Base-by-base conservation (phyloP, 2,888 invertebrate species). In the Hydrotaea diabolus region DNA sequence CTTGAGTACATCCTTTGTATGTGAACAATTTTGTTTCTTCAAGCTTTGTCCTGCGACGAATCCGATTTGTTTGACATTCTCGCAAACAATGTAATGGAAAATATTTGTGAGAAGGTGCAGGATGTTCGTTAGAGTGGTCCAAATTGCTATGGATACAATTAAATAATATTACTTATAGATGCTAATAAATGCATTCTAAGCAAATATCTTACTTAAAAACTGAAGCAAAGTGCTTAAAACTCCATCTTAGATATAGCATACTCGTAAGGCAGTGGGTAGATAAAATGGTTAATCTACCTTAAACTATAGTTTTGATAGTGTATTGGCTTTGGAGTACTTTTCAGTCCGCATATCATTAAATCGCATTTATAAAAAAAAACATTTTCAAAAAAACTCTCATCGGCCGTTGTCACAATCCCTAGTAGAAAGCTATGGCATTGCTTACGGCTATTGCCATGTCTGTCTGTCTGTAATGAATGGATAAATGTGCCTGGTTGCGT, bases 31-130 rank as follows among this genome's bases (percentile, higher is more conserved):
- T 21, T 21, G 11, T 66, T 19, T 43, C 43, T n/a, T 36, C 17
- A 43, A 43, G 21, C 13, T n/a, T n/a, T 43, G 66, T 3, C 43
- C 9, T 69, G 15, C 39, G 66, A 69, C 13, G 46, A 21, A 43
- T 39, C 39, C 11, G 66, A 69, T 23, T 69, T 69, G 11, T 69
- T 69, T 69, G 46, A 23, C 21, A 69, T 23, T 69, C 46, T 46
- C 46, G 23, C 43, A 15, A 23, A 69, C 69, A 69, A 69, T 21
- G 43, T 69, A 66, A 66, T 15, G 11, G 19, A 21, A 66, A 66
- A 66, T 43, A 66, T 66, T 36, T 64, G 36, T 4, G n/a, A 55
- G 21, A 7, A 5, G 2, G 21, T 21, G 21, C 17, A n/a, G n/a
- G 15, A 53, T 53, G 2, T 53, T 53, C 17, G 4, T 53, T 55